Percentiles rank a stretch among this genome's conserved stretches.
Conservation (phyloP, 2,113 vertebrate genomes). For the Gymnorhina tibicen region DNA sequence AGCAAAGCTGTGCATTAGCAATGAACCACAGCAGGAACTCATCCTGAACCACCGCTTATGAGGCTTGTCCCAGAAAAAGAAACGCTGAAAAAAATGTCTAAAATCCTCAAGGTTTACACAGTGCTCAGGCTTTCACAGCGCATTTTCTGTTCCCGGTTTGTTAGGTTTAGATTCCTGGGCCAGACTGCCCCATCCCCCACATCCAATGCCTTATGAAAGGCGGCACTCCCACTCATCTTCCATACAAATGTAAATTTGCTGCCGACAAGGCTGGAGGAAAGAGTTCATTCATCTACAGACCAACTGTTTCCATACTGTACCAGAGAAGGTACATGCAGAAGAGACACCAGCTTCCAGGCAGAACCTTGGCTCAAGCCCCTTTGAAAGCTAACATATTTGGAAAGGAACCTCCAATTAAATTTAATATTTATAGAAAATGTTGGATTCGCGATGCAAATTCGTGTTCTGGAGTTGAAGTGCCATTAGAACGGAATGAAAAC, state of each 20-base stretch:
- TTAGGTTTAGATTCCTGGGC: background rate
- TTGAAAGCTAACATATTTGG: background rate
- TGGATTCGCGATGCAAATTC: background rate
- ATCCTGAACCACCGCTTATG: background rate
- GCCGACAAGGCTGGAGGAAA: background rate
- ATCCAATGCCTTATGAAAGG: background rate
- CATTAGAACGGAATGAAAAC: background rate
- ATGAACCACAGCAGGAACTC: background rate
- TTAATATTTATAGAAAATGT: background rate
- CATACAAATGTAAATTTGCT: slow-evolving; percentile 44
- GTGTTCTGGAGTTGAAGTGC: background rate
- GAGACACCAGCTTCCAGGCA: background rate
- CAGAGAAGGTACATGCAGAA: background rate
- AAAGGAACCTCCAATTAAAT: background rate
- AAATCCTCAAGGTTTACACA: background rate
- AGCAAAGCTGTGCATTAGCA: slow-evolving; percentile 8
- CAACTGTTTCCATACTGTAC: background rate
- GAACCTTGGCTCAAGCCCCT: background rate
- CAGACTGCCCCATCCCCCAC: slow-evolving; percentile 17
- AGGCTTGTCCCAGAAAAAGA: background rate
- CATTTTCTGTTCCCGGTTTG: background rate
- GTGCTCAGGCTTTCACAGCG: background rate
- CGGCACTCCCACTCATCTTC: background rate
- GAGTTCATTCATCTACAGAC: slow-evolving; percentile 5
- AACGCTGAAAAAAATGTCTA: background rate